These are phyloP conservation scores for Acromyrmex charruanus DNA, from an alignment of 1,140 invertebrate genomes.

Conservation along the genomic window DNA sequence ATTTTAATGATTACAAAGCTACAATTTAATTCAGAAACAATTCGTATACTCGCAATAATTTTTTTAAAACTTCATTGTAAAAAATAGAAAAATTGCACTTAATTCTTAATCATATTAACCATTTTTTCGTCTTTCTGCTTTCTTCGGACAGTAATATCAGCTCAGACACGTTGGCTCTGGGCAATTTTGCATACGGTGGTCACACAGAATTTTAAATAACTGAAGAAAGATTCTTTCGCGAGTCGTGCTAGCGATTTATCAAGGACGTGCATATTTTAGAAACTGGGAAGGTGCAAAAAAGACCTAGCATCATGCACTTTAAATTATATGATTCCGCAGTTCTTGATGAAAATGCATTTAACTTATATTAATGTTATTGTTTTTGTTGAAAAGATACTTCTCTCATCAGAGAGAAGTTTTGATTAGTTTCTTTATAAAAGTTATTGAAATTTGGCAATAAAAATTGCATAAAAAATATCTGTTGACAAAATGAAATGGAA, in stretches of 20 bases:
- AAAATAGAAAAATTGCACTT: not conserved
- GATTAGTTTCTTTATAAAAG: not conserved
- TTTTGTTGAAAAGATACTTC: not conserved
- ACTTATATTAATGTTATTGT: slow-evolving; percentile 22
- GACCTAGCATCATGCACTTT: not conserved
- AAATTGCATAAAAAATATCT: not conserved
- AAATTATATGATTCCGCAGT: slow-evolving; percentile 33
- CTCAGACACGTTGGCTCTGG: slow-evolving; percentile 48
- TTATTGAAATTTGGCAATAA: not conserved
- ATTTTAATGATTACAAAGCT: not conserved
- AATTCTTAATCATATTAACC: slow-evolving; percentile 4
- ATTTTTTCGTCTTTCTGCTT: slow-evolving; percentile 11
- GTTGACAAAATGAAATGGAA: not conserved
- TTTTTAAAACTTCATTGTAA: not conserved
- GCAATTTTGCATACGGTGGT: slow-evolving; percentile 73
- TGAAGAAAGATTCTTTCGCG: slow-evolving; percentile 66
- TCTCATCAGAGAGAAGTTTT: not conserved
- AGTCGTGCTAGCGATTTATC: slow-evolving; percentile 53
- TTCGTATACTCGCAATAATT: not conserved
- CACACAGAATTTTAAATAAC: slow-evolving; percentile 77
- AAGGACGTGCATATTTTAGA: slow-evolving; percentile 54
- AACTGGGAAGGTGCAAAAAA: slow-evolving; percentile 14
- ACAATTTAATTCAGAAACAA: not conserved
- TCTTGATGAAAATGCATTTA: slow-evolving; percentile 34
- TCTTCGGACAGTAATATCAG: slow-evolving; percentile 47